phyloP scores from a whole-genome alignment of 2,888 invertebrate genomes.

The Heliconius ismenius region DNA sequence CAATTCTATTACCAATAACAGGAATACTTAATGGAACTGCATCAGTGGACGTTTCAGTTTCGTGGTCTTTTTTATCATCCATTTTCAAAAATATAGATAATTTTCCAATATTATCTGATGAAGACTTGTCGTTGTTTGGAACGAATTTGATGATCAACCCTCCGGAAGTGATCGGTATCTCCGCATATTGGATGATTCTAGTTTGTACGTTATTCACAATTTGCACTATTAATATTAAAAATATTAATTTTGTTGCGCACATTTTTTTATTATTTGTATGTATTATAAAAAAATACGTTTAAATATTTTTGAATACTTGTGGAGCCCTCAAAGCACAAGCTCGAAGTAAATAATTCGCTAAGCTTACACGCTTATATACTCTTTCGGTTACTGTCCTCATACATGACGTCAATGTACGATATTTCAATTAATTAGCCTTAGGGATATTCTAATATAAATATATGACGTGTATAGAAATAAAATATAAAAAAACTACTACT shows the following conservation, averaged over 20 bases:
- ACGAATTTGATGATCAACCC: not conserved
- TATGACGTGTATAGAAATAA: not conserved
- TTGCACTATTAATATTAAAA: slow-evolving; percentile 6
- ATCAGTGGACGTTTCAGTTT: not conserved
- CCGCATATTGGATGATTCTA: not conserved
- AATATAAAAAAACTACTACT: too few species aligned
- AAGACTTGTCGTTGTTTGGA: slow-evolving; percentile 1
- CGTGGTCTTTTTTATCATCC: not conserved
- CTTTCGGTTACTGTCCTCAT: not conserved
- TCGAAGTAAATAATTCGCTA: not conserved
- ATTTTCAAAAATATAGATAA: not conserved
- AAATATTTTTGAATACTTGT: not conserved
- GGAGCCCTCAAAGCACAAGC: not conserved
- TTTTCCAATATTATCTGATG: not conserved
- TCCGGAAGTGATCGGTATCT: slow-evolving; percentile 5
- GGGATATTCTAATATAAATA: not conserved
- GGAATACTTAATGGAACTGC: not conserved
- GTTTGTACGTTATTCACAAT: not conserved
- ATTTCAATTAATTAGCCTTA: not conserved
- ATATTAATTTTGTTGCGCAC: not conserved
- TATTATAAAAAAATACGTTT: not conserved
- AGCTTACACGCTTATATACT: not conserved
- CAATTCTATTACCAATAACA: not conserved
- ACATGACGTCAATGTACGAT: not conserved
- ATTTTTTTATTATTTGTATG: not conserved